Base-by-base conservation (phyloP, 92 coral and sea anemone species). In the Palythoa caribaeorum region DNA sequence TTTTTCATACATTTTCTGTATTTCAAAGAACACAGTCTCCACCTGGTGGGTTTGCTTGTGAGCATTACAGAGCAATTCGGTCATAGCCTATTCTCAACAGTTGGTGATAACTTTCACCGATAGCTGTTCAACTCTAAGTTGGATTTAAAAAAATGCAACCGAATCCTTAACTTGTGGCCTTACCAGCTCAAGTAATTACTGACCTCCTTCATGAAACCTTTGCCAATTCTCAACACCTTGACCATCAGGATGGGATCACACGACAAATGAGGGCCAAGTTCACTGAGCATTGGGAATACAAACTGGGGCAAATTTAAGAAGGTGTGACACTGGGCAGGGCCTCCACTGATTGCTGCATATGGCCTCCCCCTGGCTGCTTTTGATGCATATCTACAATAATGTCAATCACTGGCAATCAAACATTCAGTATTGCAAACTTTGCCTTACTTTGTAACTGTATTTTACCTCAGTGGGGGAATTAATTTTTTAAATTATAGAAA, bases 301-400 rank as follows among this genome's bases (percentile, higher is more conserved):
- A 77, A 90, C 39, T 91, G 80, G 1, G 94, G 90, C 76, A 97
- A 86, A 79, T 93, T 94, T 62, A 89, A 73, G 83, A 95, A 97
- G 2, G 77, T 59, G 71, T 88, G 89, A 52, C 93, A 94, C 87
- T 92, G 97, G 16, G 92, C 88, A 9, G 98, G 98, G 0, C 97
- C 99, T 6, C 94, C 95, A 44, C 97, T 83, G 15, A 97, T 88
- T 17, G 94, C 89, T 35, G 94, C 87, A 73, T 93, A 95, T 10
- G 97, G 96, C 36, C 99, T 92, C 40, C 99, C 99, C 83, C 99
- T 87, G 15, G 98, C 99, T 1, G 99, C 99, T 87, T 94, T 97
- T 7, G 98, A 95, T 65, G 98, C 93, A 91, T 92, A 94, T 54
- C 99, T 97, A 52, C 20, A 53, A 70, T 68, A 59, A 63, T 63